Percentiles rank a stretch among this genome's conserved stretches.
Conservation (phyloP, 2,797 vertebrate species). For the Propithecus perrieri region DNA sequence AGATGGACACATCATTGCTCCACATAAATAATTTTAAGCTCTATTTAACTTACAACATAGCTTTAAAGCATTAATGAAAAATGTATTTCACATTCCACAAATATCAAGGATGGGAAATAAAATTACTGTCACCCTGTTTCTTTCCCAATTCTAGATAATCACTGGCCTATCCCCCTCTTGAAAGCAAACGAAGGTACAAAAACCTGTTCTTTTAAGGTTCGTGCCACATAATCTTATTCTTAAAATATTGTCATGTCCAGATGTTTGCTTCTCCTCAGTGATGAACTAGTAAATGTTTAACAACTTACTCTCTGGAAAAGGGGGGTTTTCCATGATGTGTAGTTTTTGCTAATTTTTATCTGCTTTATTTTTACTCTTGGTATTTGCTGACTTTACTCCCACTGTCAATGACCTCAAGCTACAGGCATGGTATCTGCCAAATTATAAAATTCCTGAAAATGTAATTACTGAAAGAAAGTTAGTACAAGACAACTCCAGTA, state of each 20-base stretch:
- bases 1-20: background rate
- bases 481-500: background rate
- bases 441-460: background rate
- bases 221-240: background rate
- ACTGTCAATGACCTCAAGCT: background rate
- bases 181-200: background rate
- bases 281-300: background rate
- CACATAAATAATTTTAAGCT: slow-evolving; percentile 18
- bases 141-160: background rate
- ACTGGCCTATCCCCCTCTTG: background rate
- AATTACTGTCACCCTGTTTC: background rate
- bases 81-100: background rate
- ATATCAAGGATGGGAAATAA: background rate
- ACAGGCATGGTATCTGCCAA: background rate
- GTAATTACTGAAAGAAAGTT: background rate
- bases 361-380: background rate
- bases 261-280: background rate
- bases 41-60: background rate
- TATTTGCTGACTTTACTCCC: background rate
- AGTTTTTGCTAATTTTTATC: background rate
- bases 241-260: background rate
- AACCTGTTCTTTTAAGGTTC: background rate
- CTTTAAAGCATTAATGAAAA: background rate
- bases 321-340: fast-evolving
- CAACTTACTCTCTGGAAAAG: background rate